Base-by-base conservation (phyloP, 1,140 invertebrate species). In the Sipha flava region DNA sequence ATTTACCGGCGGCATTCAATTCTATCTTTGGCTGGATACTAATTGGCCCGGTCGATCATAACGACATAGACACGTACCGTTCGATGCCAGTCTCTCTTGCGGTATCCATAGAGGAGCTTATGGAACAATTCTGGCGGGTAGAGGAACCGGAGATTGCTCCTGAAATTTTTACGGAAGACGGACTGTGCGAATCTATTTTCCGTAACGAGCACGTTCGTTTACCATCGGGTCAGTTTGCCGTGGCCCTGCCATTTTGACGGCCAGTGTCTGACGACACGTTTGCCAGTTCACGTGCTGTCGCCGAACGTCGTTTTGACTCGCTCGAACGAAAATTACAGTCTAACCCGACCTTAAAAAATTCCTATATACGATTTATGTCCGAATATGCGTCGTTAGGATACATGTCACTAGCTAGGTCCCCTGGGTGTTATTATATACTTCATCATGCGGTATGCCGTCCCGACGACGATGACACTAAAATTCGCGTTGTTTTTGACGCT, bases 401-500 rank as follows among this genome's bases (percentile, higher is more conserved):
- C 4, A 57, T 52, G 49, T 21, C 18, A 3, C 6, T 52, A 2
- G 49, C 49, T n/a, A 4, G 1, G 2, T 52, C 52, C 1, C 52
- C 52, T 5, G 59, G 26, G 37, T 21, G 21, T 16, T 82, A 82
- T 47, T 83, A 79, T 72, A 72, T 83, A 0, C 83, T 82, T 18
- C 83, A 85, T 81, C 84, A 85, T 79, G 57, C 81, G n/a, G 82
- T 85, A 1, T 40, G 83, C n/a, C 79, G 82, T 40, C 64, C 54
- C 1, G 23, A 23, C 5, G 84, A 81, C 37, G 26, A 26, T 5
- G 85, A 83, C 0, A 85, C 84, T 1, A 84, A 83, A 70, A 26
- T 84, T 6, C 80, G 85, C 26, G 82, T 84, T 29, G 85, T 86
- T 6, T 86, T 87, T 70, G 84, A 87, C 72, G 85, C 83, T 10